Conservation (phyloP, 2,797 vertebrate genomes). For the Danio kyathit region DNA sequence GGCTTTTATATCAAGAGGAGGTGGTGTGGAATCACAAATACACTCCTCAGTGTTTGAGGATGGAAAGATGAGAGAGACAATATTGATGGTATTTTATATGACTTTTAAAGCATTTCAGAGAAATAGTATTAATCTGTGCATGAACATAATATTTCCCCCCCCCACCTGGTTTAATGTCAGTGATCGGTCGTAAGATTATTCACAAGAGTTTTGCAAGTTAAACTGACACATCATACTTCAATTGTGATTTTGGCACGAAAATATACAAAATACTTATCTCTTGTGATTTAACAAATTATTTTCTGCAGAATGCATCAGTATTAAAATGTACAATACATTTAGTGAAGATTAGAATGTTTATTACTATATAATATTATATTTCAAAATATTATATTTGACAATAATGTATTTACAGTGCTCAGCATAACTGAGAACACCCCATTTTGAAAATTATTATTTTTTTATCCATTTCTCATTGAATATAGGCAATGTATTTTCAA, state of each 20-base stretch:
- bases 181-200: neutral
- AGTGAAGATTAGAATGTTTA: neutral
- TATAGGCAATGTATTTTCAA: too few species aligned
- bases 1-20: conserved; percentile 18
- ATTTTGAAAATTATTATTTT: too few species aligned
- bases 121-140: neutral
- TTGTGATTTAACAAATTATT: neutral
- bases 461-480: too few species aligned
- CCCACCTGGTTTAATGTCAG: neutral
- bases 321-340: too few species aligned
- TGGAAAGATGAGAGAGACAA: neutral
- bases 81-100: neutral
- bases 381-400: too few species aligned
- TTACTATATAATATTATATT: neutral
- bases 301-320: neutral
- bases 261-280: neutral
- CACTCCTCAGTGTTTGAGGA: neutral
- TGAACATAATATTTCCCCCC: neutral
- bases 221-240: neutral
- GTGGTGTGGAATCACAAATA: conserved; percentile 1
- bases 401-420: too few species aligned
- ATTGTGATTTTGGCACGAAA: neutral
- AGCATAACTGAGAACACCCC: too few species aligned
- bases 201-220: neutral
- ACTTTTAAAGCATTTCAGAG: neutral